Conservation (phyloP, 2,888 invertebrate genomes). For the Lasioglossum lativentre region DNA sequence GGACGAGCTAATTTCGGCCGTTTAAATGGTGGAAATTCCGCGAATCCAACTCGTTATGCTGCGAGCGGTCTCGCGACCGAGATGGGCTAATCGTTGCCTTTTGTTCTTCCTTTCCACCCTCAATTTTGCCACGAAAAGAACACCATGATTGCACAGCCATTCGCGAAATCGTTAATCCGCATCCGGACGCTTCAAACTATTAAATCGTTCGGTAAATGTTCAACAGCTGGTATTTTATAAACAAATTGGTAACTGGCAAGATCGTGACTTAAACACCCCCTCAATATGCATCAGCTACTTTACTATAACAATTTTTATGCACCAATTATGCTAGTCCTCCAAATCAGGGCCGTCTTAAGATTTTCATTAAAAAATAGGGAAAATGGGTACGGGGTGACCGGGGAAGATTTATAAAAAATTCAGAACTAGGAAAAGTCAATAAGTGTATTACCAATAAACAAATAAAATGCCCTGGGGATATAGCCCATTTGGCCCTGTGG, state of each 20-base stretch:
- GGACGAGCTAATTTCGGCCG: constrained; percentile 67
- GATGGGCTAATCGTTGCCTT: constrained; percentile 16
- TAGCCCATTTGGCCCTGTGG: no score
- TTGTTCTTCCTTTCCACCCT: constrained; percentile 11
- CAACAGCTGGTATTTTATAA: background rate
- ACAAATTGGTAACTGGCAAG: background rate
- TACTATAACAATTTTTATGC: no score
- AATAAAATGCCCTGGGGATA: no score
- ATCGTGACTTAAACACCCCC: background rate
- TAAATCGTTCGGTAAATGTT: background rate
- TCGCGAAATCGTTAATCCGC: background rate
- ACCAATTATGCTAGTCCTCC: no score
- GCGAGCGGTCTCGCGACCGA: constrained; percentile 23
- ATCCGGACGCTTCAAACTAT: background rate
- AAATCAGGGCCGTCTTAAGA: no score
- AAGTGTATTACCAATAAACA: no score
- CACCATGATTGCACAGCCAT: background rate
- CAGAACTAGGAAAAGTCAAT: no score
- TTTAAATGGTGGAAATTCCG: constrained; percentile 56
- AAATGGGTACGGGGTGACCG: no score
- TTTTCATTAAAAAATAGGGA: no score
- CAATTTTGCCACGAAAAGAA: background rate
- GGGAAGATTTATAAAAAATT: no score
- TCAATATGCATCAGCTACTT: background rate
- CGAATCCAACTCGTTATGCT: constrained; percentile 49